Conservation (phyloP, 1,140 invertebrate genomes). For the Drosophila insularis region DNA sequence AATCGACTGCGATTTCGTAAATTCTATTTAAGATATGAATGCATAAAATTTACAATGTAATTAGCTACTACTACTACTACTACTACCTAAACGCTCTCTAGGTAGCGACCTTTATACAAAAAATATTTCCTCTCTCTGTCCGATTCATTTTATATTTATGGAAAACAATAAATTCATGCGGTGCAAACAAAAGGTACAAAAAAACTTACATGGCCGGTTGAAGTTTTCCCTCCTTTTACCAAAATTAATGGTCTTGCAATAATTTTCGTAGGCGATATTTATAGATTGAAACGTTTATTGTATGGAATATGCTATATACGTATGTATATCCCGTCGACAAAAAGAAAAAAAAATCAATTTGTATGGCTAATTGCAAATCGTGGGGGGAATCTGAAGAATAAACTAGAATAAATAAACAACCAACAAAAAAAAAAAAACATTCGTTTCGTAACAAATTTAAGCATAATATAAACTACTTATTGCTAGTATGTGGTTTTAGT, state of each 20-base stretch:
- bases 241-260: constrained; percentile 61
- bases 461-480: background rate
- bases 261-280: constrained; percentile 53
- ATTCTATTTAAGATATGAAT: constrained; percentile 24
- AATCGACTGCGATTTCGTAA: constrained; percentile 17
- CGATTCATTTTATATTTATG: constrained; percentile 46
- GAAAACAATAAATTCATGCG: constrained; percentile 51
- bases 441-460: background rate
- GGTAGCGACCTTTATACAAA: too few relatives aligned
- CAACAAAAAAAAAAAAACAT: constrained; percentile 13
- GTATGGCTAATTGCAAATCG: constrained; percentile 57
- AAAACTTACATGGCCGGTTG: background rate
- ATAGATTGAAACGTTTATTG: background rate
- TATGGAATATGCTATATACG: constrained; percentile 19
- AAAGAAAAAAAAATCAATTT: constrained; percentile 25
- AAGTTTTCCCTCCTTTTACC: background rate
- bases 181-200: constrained; percentile 22
- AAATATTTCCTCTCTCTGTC: background rate
- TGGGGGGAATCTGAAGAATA: background rate
- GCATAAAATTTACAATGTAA: constrained; percentile 48
- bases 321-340: constrained; percentile 25
- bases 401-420: constrained; percentile 55
- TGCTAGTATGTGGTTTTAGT: constrained; percentile 1
- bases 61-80: constrained; percentile 29
- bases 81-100: too few relatives aligned